Evolutionary conservation across 2,888 invertebrate genomes (phyloP), one percentile per base, ranked within the genome.

Genomic region (Eretmocerus hayati): DNA sequence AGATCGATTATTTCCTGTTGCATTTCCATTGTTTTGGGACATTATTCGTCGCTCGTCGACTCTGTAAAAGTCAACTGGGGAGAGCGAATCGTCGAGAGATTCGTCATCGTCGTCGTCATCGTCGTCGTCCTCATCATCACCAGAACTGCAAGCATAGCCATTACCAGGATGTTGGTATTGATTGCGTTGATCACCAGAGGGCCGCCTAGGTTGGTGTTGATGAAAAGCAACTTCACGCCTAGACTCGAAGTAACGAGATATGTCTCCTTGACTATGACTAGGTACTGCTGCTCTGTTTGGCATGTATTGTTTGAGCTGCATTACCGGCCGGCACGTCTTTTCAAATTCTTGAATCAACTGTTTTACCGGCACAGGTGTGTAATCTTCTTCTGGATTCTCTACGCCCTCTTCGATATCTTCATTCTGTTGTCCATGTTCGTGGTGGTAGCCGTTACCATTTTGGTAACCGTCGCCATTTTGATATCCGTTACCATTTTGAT

Each of bases 341-440:
- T 83, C 82, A 58, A 81, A 83, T 56, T 75, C 77, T 52, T 76
- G 74, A 41, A 83, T 82, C 26, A 83, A 62, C 40, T 71, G 71
- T 50, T 72, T 74, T 2, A 75, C 73, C 8, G 72, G 73, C 4
- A 72, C 62, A 26, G 73, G 71, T 0, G 71, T 71, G 45, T 70
- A 69, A 6, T 69, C 69, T 42, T 43, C 62, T 16, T 63, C 63
- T 5, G 60, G 64, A 5, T 42, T 52, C 3, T 57, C 54, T 1
- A 54, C 52, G 8, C 48, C 23, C 6, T 48, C 47, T 5, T 50
- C 37, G 31, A 75, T 74, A 58, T 76, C 75, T 54, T 75, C 74
- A 11, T 32, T 39, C 6, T 18, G 2, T 21, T 52, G 44, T 22
- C 40, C 41, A 42, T 51, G 53, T 33, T 5, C 5, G 11, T 35